phyloP scores from a whole-genome alignment of 2,888 invertebrate species.

The Apamea epomidion region DNA sequence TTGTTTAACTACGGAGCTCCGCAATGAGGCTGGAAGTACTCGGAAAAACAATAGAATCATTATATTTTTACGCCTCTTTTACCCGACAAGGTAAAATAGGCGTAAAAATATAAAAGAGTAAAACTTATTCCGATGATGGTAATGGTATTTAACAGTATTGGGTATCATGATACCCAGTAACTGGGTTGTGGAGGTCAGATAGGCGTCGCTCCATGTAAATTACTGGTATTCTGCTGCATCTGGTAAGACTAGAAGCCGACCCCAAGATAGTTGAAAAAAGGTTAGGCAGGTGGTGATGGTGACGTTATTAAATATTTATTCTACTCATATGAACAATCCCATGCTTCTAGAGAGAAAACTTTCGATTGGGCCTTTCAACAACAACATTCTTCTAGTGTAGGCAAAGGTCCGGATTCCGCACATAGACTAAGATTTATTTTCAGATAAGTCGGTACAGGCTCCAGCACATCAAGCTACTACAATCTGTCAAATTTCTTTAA shows the following conservation, averaged over 20 bases:
- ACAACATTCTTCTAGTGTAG: not conserved
- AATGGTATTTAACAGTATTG: not conserved
- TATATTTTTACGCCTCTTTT: not conserved
- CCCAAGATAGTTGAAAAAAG: not conserved
- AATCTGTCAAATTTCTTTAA: no score
- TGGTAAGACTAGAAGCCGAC: not conserved
- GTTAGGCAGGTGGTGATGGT: no score
- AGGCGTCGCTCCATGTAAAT: not conserved
- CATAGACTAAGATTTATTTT: not conserved
- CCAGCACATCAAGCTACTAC: no score
- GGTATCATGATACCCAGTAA: not conserved
- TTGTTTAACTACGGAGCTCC: slow-evolving; percentile 11
- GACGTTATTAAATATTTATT: not conserved
- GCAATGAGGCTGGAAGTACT: slow-evolving; percentile 19
- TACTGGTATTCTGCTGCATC: not conserved
- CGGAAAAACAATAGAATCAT: slow-evolving; percentile 18
- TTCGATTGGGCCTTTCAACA: not conserved
- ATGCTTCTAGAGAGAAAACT: not conserved
- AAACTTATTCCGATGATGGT: not conserved
- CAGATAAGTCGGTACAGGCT: no score
- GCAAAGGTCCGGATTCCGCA: not conserved
- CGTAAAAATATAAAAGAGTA: no score
- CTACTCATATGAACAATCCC: not conserved
- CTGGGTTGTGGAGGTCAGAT: not conserved
- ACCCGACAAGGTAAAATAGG: no score